These are phyloP conservation scores for Todus mexicanus DNA, from an alignment of 2,797 vertebrate species.

Conservation along the genomic window DNA sequence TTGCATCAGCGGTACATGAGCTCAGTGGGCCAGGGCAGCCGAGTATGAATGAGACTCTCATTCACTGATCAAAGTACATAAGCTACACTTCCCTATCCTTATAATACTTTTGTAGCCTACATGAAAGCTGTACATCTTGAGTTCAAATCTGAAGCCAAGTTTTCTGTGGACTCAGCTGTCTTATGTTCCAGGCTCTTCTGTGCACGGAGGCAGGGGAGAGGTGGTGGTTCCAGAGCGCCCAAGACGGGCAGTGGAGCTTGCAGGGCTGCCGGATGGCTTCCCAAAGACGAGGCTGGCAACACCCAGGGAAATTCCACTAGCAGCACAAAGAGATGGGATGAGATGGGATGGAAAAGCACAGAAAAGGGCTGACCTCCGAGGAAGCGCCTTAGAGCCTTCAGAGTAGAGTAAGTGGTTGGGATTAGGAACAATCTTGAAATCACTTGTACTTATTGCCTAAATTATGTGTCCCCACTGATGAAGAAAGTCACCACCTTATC, in stretches of 20 bases:
- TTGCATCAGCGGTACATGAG: background rate
- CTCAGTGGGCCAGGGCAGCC: background rate
- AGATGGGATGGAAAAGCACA: background rate
- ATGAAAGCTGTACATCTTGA: background rate
- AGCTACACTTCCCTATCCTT: background rate
- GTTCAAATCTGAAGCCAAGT: background rate
- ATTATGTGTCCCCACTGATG: background rate
- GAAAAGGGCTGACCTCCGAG: background rate
- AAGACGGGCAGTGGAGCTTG: accelerated
- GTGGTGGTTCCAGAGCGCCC: background rate
- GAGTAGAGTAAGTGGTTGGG: background rate
- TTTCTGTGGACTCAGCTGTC: background rate
- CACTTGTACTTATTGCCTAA: background rate
- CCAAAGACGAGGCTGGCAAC: background rate
- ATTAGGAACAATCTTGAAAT: background rate
- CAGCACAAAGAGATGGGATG: background rate
- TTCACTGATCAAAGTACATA: background rate
- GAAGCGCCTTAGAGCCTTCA: background rate
- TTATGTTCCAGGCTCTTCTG: background rate
- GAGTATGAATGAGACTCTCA: background rate
- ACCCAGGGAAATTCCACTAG: background rate
- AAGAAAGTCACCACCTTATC: background rate
- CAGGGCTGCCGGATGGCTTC: background rate
- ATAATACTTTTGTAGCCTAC: background rate
- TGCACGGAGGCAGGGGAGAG: background rate